phyloP scores from a whole-genome alignment of 2,888 invertebrate species.

The Ophion obscuratus region DNA sequence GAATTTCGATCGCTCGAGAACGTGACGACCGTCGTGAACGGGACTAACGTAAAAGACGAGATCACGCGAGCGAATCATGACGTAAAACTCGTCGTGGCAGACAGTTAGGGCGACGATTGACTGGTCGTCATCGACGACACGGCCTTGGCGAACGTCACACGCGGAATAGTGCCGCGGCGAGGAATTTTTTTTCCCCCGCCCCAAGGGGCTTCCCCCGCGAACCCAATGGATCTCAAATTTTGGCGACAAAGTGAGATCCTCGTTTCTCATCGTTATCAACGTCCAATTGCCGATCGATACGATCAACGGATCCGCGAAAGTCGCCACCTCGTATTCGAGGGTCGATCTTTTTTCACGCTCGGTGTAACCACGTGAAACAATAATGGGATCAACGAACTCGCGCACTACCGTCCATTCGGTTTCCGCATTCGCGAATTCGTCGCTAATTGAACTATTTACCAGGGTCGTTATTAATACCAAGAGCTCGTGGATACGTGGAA shows the following conservation, averaged over 20 bases:
- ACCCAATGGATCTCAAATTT: slow-evolving; percentile 69
- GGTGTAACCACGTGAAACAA: slow-evolving; percentile 62
- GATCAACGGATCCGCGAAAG: slow-evolving; percentile 50
- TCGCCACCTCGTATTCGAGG: slow-evolving; percentile 24
- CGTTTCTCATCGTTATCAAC: slow-evolving; percentile 71
- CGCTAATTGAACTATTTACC: slow-evolving; percentile 43
- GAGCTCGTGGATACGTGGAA: slow-evolving; percentile 12
- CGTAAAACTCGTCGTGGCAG: slow-evolving; percentile 85
- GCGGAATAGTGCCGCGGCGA: slow-evolving; percentile 2
- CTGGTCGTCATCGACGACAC: slow-evolving; percentile 73
- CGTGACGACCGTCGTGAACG: slow-evolving; percentile 72
- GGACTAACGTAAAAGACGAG: slow-evolving; percentile 86
- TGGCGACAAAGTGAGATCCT: slow-evolving; percentile 70
- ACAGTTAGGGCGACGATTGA: slow-evolving; percentile 86
- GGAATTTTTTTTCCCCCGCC: slow-evolving; percentile 1
- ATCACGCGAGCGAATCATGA: slow-evolving; percentile 84
- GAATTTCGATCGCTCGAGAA: slow-evolving; percentile 71
- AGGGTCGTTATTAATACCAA: slow-evolving; percentile 27
- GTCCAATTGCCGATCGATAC: slow-evolving; percentile 77
- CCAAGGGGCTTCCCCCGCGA: neutral
- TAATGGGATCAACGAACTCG: slow-evolving; percentile 74
- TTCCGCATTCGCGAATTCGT: slow-evolving; percentile 44
- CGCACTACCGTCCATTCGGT: slow-evolving; percentile 42
- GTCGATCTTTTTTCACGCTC: slow-evolving; percentile 62
- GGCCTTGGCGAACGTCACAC: slow-evolving; percentile 73